Evolutionary conservation across 2,113 vertebrate genomes (phyloP), one percentile per base, ranked within the genome.

Genomic region (Rostratula benghalensis): DNA sequence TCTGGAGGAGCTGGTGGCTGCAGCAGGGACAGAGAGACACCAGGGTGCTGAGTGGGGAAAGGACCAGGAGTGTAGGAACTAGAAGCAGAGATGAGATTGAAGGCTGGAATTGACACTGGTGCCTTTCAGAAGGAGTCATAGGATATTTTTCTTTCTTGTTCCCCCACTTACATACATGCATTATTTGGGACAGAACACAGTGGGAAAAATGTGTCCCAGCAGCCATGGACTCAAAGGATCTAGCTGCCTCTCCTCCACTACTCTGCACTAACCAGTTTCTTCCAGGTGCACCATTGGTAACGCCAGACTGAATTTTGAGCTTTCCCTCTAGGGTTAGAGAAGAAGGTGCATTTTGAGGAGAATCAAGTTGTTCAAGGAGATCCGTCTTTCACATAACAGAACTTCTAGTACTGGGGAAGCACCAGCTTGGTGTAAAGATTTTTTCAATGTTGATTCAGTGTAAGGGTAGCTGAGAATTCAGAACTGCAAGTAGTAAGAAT

Each of bases 391-490:
- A 57, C 12, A 3, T 16, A 59, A 51, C n/a, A 22, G 31, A 75
- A 56, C 39, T 71, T 63, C 74, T 68, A 25, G 51, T 54, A 10
- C 48, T 14, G 46, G 43, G 64, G n/a, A n/a, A 8, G 25, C 3
- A 54, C 65, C 70, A 73, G 19, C 48, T 61, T 4, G 1, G 37
- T 50, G 43, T 2, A 11, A 64, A 87, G 70, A 60, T 39, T 18
- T 0, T 69, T 93, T 73, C 82, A 73, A 8, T 86, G 71, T 61
- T 92, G 71, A 57, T 85, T 88, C 54, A 16, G 33, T 22, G 77
- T 68, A 61, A 84, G 43, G 24, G 48, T 48, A 89, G 83, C 69
- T 89, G 83, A 64, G 53, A 94, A 77, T 60, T 78, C 60, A 81
- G 43, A 84, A 48, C 51, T 84, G 64, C 28, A 61, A 61, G 83